These are phyloP conservation scores for Potorous gilbertii DNA, from an alignment of 2,797 vertebrate species.

Conservation along the genomic window DNA sequence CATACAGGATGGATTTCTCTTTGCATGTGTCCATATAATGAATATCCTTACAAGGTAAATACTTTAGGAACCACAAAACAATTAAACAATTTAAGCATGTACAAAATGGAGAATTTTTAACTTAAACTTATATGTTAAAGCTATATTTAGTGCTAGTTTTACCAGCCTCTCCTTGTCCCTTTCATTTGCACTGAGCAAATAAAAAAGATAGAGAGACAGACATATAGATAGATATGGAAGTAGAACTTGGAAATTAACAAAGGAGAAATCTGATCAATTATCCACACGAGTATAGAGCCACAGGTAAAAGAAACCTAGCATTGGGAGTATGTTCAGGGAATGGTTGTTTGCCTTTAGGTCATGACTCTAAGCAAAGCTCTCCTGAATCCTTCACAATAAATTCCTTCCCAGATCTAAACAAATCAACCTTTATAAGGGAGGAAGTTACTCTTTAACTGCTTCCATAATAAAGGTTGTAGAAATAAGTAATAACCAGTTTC, in stretches of 20 bases:
- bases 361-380: constrained; percentile 78
- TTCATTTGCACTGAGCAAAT: constrained; percentile 39
- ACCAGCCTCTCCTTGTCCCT: neutral
- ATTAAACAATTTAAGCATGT: constrained; percentile 72
- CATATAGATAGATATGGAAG: neutral
- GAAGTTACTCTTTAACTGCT: constrained; percentile 82
- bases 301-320: neutral
- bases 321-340: constrained; percentile 62
- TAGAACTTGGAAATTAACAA: constrained; percentile 36
- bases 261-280: constrained; percentile 13
- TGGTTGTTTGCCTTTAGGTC: constrained; percentile 59
- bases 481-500: constrained; percentile 80
- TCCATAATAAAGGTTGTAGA: constrained; percentile 81
- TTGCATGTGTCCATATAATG: constrained; percentile 73
- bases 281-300: constrained; percentile 46
- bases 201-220: constrained; percentile 43
- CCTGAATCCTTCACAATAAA: constrained; percentile 71
- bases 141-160: constrained; percentile 8
- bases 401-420: constrained; percentile 79
- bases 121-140: constrained; percentile 46
- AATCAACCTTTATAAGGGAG: constrained; percentile 82
- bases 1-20: constrained; percentile 51
- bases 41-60: constrained; percentile 75
- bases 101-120: constrained; percentile 55
- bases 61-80: constrained; percentile 77